Evolutionary conservation across 2,888 invertebrate species (phyloP), one percentile per base, ranked within the genome.

Genomic region (Ochropleura leucogaster): DNA sequence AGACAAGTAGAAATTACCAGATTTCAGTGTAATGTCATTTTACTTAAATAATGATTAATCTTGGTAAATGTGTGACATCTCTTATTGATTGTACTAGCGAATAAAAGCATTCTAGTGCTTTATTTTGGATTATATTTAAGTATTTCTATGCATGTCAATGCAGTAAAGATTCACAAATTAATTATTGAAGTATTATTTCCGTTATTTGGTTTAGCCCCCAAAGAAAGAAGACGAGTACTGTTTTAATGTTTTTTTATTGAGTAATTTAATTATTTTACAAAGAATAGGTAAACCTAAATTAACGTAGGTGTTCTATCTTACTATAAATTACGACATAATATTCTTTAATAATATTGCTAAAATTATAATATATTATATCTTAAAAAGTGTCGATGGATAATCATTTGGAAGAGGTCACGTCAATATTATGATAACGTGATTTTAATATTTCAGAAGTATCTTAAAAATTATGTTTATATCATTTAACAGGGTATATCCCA

Each of bases 81-180:
- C 16, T 69, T 60, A 60, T 53, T 71, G 60, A 47, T 57, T 72
- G 69, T 77, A 69, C 74, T 79, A 66, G 65, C 74, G 68, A 46
- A 83, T 74, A 44, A 72, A 84, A 68, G 85, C 85, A 81, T 75
- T 76, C 57, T 80, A 63, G 59, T 83, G 85, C 71, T 82, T 73
- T 80, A 42, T 16, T 64, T 60, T 82, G 30, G 55, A 68, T 42
- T 84, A 83, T 80, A 69, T 68, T 18, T 86, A 87, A 85, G 84
- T 75, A 74, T 79, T 79, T 79, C 73, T 77, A 70, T 78, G 78
- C 88, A 85, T 79, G 79, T 74, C 74, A 81, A 82, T 83, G 80
- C 83, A 86, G 77, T 79, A 80, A 75, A 80, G 68, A 74, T 79
- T 77, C 76, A 63, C 65, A 71, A 84, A 84, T 49, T 20, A n/a